phyloP scores from a whole-genome alignment of 2,888 invertebrate species.

The Drosophila austrosaltans region DNA sequence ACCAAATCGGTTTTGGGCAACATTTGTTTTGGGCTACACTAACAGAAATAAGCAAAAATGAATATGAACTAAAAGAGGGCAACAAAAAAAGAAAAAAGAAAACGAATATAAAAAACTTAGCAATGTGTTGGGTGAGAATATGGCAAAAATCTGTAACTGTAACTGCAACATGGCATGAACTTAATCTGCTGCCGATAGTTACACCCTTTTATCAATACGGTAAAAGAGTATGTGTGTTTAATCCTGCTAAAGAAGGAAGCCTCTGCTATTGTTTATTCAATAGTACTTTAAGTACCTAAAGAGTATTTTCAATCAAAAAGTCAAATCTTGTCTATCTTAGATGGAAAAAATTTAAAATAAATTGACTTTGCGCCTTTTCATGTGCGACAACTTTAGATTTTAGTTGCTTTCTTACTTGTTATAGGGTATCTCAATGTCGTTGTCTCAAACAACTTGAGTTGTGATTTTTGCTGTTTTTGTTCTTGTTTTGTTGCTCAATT shows the following conservation, averaged over 20 bases:
- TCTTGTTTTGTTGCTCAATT: slow-evolving; percentile 70
- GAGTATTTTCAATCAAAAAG: too few species aligned
- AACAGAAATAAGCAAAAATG: slow-evolving; percentile 67
- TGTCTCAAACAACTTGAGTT: not conserved
- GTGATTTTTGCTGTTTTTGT: not conserved
- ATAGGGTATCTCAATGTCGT: not conserved
- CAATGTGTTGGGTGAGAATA: slow-evolving; percentile 20
- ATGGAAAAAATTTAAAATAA: too few species aligned
- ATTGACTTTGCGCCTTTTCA: too few species aligned
- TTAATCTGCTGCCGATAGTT: slow-evolving; percentile 74
- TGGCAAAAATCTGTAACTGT: slow-evolving; percentile 72
- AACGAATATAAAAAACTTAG: slow-evolving; percentile 25
- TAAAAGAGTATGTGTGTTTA: not conserved
- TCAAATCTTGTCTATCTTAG: not conserved
- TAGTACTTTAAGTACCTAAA: too few species aligned
- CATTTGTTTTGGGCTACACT: slow-evolving; percentile 73
- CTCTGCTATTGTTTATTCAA: too few species aligned
- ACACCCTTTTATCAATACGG: slow-evolving; percentile 27
- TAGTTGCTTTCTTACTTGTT: not conserved
- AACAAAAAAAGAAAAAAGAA: slow-evolving; percentile 34
- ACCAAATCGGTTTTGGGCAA: slow-evolving; percentile 69
- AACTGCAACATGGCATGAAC: slow-evolving; percentile 78
- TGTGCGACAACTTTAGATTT: not conserved
- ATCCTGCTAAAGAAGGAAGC: too few species aligned
- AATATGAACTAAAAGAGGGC: slow-evolving; percentile 49